Conservation (phyloP, 2,888 invertebrate genomes). For the Stenichneumon culpator region DNA sequence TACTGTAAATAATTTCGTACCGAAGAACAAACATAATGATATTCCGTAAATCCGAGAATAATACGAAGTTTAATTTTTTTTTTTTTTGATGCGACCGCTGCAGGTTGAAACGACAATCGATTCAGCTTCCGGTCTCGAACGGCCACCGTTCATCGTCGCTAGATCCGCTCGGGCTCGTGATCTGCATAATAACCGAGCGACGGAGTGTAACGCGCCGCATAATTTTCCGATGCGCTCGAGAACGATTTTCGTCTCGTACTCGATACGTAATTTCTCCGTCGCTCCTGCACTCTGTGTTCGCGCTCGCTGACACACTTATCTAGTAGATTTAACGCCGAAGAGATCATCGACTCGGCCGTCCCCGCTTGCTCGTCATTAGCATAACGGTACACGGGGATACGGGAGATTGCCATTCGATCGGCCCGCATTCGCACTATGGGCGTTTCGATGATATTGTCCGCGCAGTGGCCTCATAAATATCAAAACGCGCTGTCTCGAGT, state of each 20-base stretch:
- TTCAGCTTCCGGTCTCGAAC: constrained; percentile 40
- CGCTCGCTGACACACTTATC: constrained; percentile 55
- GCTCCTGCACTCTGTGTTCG: constrained; percentile 26
- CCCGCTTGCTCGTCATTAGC: constrained; percentile 54
- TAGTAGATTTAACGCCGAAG: constrained; percentile 52
- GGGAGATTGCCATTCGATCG: constrained; percentile 42
- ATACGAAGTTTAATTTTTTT: constrained; percentile 7
- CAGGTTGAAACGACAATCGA: constrained; percentile 4
- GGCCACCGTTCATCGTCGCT: neutral
- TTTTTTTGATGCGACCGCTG: constrained; percentile 2
- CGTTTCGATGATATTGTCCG: constrained; percentile 21
- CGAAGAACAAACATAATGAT: constrained; percentile 67
- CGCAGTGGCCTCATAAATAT: constrained; percentile 61
- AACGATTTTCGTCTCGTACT: constrained; percentile 19
- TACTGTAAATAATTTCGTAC: constrained; percentile 76
- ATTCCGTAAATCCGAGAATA: neutral
- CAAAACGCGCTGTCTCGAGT: constrained; percentile 50
- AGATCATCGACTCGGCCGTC: constrained; percentile 53
- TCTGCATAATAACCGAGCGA: constrained; percentile 21
- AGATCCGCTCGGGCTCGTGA: neutral
- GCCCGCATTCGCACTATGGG: constrained; percentile 40
- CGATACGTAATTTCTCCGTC: neutral
- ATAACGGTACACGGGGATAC: constrained; percentile 54
- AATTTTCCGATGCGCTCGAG: neutral
- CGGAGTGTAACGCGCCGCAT: neutral